A percentile compares a stretch with the other conserved stretches of the same genome.
Evolutionary conservation across 2,888 invertebrate genomes (phyloP).

Genomic region (Lithophane socia): DNA sequence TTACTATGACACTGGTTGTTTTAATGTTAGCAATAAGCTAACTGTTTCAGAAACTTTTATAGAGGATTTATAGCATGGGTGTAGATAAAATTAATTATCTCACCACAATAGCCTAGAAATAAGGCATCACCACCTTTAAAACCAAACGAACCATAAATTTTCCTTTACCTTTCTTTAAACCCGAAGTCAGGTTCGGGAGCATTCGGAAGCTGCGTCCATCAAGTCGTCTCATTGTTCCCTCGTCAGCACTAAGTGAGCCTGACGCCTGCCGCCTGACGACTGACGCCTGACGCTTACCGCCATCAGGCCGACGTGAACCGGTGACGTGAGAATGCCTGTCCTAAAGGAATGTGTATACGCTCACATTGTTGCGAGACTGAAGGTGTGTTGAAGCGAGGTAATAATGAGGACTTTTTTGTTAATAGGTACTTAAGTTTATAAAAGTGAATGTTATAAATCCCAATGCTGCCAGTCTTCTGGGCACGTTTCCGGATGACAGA

Average conservation of each 20-base stretch:
- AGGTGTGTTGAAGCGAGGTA: neutral
- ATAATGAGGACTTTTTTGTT: conserved; percentile 28
- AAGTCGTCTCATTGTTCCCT: conserved; percentile 61
- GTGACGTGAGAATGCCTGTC: conserved; percentile 61
- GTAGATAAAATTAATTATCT: no score
- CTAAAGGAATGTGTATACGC: conserved; percentile 41
- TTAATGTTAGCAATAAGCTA: no score
- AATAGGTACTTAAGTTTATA: neutral
- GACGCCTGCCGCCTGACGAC: conserved; percentile 40
- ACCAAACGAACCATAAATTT: neutral
- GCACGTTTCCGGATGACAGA: no score
- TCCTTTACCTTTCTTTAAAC: conserved; percentile 6
- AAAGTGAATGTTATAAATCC: no score
- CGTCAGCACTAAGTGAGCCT: conserved; percentile 62
- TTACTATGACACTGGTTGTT: no score
- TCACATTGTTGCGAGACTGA: conserved; percentile 34
- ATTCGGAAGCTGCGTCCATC: conserved; percentile 46
- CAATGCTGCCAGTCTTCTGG: no score
- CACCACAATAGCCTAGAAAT: neutral
- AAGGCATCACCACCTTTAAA: neutral
- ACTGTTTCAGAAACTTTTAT: no score
- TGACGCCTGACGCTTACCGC: conserved; percentile 35
- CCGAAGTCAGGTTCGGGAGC: conserved; percentile 31
- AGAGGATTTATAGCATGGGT: no score
- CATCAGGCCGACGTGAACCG: conserved; percentile 41